Evolutionary conservation across 2,113 vertebrate species (phyloP), one percentile per base, ranked within the genome.

Genomic region (Lasiurus borealis): DNA sequence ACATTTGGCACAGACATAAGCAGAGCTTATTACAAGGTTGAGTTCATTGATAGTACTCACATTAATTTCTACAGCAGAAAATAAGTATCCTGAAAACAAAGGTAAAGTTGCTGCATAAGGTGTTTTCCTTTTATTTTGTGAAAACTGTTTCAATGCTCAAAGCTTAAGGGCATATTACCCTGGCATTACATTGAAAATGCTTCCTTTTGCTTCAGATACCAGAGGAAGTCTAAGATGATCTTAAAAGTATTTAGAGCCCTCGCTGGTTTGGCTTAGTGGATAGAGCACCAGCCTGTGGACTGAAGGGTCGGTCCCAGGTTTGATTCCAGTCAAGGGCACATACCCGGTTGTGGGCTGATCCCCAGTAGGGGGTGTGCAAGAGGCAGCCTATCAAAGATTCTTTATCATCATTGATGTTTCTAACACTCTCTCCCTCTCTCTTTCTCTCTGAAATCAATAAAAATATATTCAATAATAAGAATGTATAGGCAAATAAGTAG

Each of bases 1-100:
- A 48, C 36, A 88, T 29, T 96, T 95, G 90, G 81, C 77, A 93
- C 85, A 90, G 59, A 90, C 29, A 68, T 64, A 92, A 92, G 54
- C 40, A 93, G 54, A 59, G 68, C 83, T 93, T 93, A 93, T 91
- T 97, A 93, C 95, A 92, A 92, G 90, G 90, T 78, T 97, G 85
- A 95, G 88, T 90, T 94, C 94, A 94, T 82, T 83, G 92, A 82
- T 85, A 88, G 85, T 71, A 25, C 62, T 90, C 54, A 89, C 82
- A 90, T 95, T 97, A 95, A 96, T 95, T 95, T 90, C 54, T 27
- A 15, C 52, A 50, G 59, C 62, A 95, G 92, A 88, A 95, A 95
- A 95, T 93, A 94, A 94, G 57, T 90, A 25, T 71, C 82, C 91
- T 71, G 72, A 92, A 84, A 95, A 29, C 23, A 85, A 95, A 94